Conservation (phyloP, 1,140 invertebrate species). For the Stegodyphus mimosarum region DNA sequence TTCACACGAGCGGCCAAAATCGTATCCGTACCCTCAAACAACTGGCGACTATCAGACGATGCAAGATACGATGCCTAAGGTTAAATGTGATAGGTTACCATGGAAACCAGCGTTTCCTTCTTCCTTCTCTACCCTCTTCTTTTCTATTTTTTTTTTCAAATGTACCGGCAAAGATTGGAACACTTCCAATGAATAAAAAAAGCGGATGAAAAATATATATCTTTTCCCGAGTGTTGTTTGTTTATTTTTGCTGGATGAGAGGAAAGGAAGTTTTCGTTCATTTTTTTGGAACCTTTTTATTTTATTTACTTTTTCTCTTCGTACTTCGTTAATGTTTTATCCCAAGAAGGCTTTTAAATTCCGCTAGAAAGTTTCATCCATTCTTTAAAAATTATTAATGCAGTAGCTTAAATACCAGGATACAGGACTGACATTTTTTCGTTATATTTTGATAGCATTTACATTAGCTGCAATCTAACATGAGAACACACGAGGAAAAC, state of each 20-base stretch:
- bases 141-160: background rate
- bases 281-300: background rate
- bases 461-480: no score
- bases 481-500: no score
- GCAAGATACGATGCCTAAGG: background rate
- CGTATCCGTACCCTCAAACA: background rate
- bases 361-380: no score
- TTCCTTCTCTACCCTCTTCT: background rate
- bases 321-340: no score
- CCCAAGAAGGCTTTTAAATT: no score
- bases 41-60: slow-evolving; percentile 9
- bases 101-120: background rate
- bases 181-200: slow-evolving; percentile 4
- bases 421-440: no score
- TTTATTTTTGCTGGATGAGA: background rate
- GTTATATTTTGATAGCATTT: no score
- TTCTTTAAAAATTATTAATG: no score
- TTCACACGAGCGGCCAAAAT: no score
- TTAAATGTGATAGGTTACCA: slow-evolving; percentile 18
- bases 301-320: no score
- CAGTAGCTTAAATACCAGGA: no score
- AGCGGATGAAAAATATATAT: background rate
- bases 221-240: background rate
- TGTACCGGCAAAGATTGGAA: slow-evolving; percentile 15
- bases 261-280: background rate